A percentile compares a stretch with the other conserved stretches of the same genome.
Conservation (phyloP, 2,113 vertebrate genomes). For the Azemiops feae region DNA sequence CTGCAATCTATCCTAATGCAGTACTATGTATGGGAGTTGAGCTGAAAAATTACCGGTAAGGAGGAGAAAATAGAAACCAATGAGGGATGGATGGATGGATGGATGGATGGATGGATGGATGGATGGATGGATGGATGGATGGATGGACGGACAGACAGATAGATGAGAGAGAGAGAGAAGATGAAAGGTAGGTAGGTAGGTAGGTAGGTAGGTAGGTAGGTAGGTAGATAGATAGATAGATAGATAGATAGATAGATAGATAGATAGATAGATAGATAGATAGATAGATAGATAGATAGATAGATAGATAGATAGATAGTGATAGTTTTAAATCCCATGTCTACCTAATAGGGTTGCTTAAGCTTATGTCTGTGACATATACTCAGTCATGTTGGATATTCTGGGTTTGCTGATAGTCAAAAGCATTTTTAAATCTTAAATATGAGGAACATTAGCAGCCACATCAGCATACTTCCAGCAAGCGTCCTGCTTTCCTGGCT, state of each 20-base stretch:
- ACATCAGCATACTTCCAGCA: not conserved
- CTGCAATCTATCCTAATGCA: not conserved
- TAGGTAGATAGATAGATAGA: no score
- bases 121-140: not conserved
- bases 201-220: no score
- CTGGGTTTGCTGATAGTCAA: not conserved
- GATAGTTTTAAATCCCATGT: not conserved
- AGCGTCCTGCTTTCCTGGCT: not conserved
- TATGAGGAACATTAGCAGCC: not conserved
- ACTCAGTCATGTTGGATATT: not conserved
- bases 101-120: no score
- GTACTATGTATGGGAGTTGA: not conserved
- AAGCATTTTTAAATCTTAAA: not conserved
- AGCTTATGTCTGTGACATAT: not conserved
- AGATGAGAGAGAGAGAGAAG: not conserved
- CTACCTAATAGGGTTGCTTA: not conserved
- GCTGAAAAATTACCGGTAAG: not conserved
- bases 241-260: no score
- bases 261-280: no score
- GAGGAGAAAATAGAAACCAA: not conserved
- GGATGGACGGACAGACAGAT: not conserved
- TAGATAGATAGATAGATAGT: no score
- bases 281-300: no score
- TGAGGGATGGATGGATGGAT: not conserved
- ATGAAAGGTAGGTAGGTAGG: not conserved